phyloP scores from a whole-genome alignment of 2,888 invertebrate species.

The Scaptomyza polygonia region DNA sequence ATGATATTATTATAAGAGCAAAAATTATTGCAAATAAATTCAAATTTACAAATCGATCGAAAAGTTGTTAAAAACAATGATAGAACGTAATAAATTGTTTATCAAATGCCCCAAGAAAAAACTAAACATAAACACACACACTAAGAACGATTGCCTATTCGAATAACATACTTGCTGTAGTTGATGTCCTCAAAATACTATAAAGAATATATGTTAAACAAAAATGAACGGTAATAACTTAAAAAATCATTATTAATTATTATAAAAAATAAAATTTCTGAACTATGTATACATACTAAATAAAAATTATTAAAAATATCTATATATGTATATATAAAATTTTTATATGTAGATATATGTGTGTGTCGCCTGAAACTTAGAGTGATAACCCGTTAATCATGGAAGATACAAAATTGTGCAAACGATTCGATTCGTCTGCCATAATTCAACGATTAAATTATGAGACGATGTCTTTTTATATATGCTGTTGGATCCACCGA shows the following conservation, averaged over 20 bases:
- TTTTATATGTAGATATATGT: too few relatives aligned
- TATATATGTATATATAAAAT: too few relatives aligned
- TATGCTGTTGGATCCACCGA: too few relatives aligned
- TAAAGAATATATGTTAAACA: slow-evolving; percentile 42
- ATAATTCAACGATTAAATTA: too few relatives aligned
- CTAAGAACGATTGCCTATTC: slow-evolving; percentile 41
- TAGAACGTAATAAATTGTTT: slow-evolving; percentile 35
- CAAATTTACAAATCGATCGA: slow-evolving; percentile 31
- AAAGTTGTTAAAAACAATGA: slow-evolving; percentile 35
- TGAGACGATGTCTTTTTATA: too few relatives aligned
- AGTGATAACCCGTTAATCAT: too few relatives aligned
- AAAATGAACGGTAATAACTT: slow-evolving; percentile 52
- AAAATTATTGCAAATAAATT: slow-evolving; percentile 27
- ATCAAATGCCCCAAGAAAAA: slow-evolving; percentile 15
- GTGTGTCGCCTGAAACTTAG: too few relatives aligned
- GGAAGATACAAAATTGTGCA: too few relatives aligned
- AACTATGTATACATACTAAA: slow-evolving; percentile 57
- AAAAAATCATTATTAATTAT: slow-evolving; percentile 55
- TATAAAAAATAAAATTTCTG: slow-evolving; percentile 64
- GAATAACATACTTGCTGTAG: slow-evolving; percentile 56
- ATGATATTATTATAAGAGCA: slow-evolving; percentile 29
- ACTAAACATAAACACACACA: slow-evolving; percentile 10
- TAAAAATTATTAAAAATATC: slow-evolving; percentile 65
- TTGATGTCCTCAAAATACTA: slow-evolving; percentile 49
- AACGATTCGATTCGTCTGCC: too few relatives aligned